Evolutionary conservation across 1,140 invertebrate genomes (phyloP), one percentile per base, ranked within the genome.

Genomic region (Brachystomella parvula): DNA sequence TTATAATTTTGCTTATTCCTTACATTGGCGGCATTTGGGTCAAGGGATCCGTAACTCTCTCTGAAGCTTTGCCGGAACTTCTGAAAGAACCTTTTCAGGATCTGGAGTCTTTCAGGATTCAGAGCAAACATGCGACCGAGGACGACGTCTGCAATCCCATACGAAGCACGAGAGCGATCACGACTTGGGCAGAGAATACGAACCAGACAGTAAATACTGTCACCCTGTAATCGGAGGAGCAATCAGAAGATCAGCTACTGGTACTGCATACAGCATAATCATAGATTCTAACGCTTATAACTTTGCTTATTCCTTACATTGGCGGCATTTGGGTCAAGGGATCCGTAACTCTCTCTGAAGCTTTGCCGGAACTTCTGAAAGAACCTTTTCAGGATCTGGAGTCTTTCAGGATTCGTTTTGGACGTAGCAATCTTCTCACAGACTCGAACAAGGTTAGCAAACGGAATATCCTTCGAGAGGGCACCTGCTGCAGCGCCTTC

Each of bases 111-210:
- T 26, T 62, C 66, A 74, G 77, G 81, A 65, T 78, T 67, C 60
- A 77, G 62, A 75, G 72, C 12, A 75, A 73, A 68, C 76, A 78
- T 15, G 68, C 71, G n/a, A 86, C 78, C 73, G 81, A 80, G 73
- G 86, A 83, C 67, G 81, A 79, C 2, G 79, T 26, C 15, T 76
- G 67, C 86, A 28, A 89, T 76, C 3, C 86, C 83, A 76, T 61
- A 82, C 83, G 31, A 84, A 74, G 61, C 77, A 70, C 26, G 63
- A 66, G 69, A 83, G 83, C 44, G 73, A 71, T 89, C 90, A 15
- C 84, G 76, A 47, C 82, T 76, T 6, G 89, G 88, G 3, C 93
- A 72, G 9, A 93, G 75, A 19, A 92, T 78, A 69, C 90, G 79
- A 66, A 92, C 76, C 6, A 87, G 79, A 28, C 86, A 81, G 79